Conservation (phyloP, 2,797 vertebrate species). For the Tragopan temminckii region DNA sequence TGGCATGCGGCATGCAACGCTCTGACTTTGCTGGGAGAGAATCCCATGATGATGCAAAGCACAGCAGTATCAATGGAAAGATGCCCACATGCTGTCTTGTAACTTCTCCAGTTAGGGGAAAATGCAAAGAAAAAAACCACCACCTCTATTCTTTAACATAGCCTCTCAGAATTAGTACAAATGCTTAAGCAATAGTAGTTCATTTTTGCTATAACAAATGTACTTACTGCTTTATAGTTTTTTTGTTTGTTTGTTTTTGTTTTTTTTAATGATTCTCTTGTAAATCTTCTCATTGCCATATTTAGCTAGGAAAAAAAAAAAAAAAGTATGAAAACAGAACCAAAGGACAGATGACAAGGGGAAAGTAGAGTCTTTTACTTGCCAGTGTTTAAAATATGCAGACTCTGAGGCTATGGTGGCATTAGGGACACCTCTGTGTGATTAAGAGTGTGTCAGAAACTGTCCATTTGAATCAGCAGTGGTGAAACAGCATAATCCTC, state of each 20-base stretch:
- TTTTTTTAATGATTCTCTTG: neutral
- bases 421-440: neutral
- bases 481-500: slow-evolving; percentile 22
- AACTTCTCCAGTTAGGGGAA: neutral
- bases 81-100: neutral
- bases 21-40: neutral
- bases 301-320: neutral
- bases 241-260: no score
- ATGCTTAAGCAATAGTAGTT: neutral
- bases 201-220: neutral
- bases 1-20: neutral
- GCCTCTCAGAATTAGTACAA: neutral
- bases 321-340: neutral
- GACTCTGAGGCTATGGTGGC: neutral
- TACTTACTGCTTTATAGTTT: neutral
- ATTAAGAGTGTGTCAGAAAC: neutral
- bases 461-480: neutral
- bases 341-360: neutral
- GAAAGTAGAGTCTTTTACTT: neutral
- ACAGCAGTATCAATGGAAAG: neutral
- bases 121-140: neutral
- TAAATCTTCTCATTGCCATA: neutral
- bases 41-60: neutral
- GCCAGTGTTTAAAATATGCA: neutral
- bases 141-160: neutral